Evolutionary conservation across 1,140 invertebrate species (phyloP).

Genomic region (Penaeus indicus): DNA sequence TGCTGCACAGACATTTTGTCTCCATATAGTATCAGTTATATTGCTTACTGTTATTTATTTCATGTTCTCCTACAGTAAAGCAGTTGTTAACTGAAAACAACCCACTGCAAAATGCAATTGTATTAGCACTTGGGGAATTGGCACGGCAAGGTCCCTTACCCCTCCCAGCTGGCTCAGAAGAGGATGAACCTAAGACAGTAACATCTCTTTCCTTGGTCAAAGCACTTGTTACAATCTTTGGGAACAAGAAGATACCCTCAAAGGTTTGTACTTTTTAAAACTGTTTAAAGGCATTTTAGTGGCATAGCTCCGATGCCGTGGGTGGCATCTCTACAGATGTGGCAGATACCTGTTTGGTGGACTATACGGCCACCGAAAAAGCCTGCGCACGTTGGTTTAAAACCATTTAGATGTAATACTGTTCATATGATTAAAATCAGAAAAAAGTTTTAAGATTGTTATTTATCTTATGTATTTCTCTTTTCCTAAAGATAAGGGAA

Average conservation of each 20-base stretch:
- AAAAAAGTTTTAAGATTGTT: neutral
- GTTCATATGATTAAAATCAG: too few relatives aligned
- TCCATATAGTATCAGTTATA: constrained; percentile 28
- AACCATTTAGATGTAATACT: too few relatives aligned
- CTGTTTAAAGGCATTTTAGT: constrained; percentile 8
- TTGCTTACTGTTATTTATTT: neutral
- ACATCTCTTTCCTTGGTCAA: constrained; percentile 39
- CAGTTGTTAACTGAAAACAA: constrained; percentile 75
- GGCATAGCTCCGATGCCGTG: too few relatives aligned
- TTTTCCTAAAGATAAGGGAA: constrained; percentile 76
- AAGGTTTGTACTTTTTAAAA: constrained; percentile 60
- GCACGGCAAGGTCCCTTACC: constrained; percentile 78
- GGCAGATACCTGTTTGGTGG: too few relatives aligned
- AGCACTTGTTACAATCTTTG: constrained; percentile 49
- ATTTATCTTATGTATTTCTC: constrained; percentile 17
- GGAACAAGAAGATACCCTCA: constrained; percentile 65
- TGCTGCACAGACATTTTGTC: neutral
- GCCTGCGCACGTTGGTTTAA: too few relatives aligned
- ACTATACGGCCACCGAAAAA: too few relatives aligned
- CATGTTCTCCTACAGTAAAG: constrained; percentile 71
- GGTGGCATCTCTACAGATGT: too few relatives aligned
- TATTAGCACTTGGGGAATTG: constrained; percentile 79
- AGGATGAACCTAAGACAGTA: constrained; percentile 68
- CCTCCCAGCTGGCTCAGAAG: constrained; percentile 71
- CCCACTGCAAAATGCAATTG: constrained; percentile 75